Conservation (phyloP, 2,888 invertebrate species). For the Eurytoma adleriae region DNA sequence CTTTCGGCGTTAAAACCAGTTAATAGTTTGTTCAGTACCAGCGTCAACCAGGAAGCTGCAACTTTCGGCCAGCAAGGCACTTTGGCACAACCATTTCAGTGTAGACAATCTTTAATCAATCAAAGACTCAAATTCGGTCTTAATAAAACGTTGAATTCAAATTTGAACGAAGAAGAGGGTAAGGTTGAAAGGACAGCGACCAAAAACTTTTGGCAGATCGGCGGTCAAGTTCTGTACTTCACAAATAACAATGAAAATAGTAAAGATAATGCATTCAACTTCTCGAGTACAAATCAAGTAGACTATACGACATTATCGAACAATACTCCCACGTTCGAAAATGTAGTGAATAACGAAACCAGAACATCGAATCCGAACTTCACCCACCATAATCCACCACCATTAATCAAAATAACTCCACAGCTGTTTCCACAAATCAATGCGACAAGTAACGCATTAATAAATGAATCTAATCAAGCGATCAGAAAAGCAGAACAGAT, state of each 20-base stretch:
- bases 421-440: not conserved
- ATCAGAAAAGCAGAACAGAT: not conserved
- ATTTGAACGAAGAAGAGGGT: not conserved
- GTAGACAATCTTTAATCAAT: conserved; percentile 51
- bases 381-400: conserved; percentile 27
- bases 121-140: conserved; percentile 54
- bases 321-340: not conserved
- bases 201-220: conserved; percentile 51
- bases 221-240: conserved; percentile 44
- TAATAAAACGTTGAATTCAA: conserved; percentile 17
- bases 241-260: conserved; percentile 21
- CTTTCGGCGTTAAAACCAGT: conserved; percentile 23
- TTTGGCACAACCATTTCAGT: conserved; percentile 51
- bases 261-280: conserved; percentile 5
- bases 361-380: not conserved
- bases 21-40: conserved; percentile 33
- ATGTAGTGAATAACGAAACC: not conserved
- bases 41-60: conserved; percentile 32
- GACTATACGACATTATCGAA: not conserved
- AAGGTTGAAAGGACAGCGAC: conserved; percentile 1
- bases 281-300: conserved; percentile 12
- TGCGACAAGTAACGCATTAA: conserved; percentile 13
- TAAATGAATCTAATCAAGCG: not conserved
- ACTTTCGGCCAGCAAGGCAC: conserved; percentile 49
- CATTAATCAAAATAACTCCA: conserved; percentile 37